phyloP scores from a whole-genome alignment of 2,797 vertebrate genomes.

The Galagoides demidoff region DNA sequence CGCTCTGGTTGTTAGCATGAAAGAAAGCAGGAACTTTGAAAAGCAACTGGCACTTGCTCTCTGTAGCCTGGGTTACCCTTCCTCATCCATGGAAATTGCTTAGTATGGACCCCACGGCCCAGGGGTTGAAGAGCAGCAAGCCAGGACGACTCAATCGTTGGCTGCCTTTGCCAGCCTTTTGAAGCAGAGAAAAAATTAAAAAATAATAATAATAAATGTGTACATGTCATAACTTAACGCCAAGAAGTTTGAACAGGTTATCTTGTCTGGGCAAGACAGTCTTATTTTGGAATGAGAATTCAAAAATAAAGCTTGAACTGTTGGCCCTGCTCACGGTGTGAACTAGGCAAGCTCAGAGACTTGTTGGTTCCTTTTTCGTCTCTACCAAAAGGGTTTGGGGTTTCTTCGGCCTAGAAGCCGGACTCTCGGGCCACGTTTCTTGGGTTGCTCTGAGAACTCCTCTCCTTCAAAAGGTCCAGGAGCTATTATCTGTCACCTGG shows the following conservation, averaged over 20 bases:
- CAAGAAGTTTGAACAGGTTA: constrained; percentile 46
- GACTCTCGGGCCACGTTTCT: constrained; percentile 48
- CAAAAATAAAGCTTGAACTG: not conserved
- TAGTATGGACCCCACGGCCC: not conserved
- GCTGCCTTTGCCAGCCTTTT: constrained; percentile 42
- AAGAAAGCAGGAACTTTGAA: not conserved
- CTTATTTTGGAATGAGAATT: constrained; percentile 49
- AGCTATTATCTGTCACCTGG: constrained; percentile 49
- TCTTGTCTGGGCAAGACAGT: constrained; percentile 53
- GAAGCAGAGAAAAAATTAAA: constrained; percentile 68
- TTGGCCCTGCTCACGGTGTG: not conserved
- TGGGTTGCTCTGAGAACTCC: constrained; percentile 50
- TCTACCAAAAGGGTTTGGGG: not conserved
- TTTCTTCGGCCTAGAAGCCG: not conserved
- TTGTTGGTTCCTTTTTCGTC: not conserved
- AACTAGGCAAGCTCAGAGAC: constrained; percentile 22
- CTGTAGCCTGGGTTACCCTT: constrained; percentile 9
- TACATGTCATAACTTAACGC: constrained; percentile 63
- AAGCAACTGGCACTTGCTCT: not conserved
- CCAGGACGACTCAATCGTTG: not conserved
- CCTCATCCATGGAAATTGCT: not conserved
- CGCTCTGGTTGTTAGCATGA: not conserved
- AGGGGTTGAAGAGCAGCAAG: not conserved
- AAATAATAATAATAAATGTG: constrained; percentile 26
- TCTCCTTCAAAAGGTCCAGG: constrained; percentile 62